phyloP scores from a whole-genome alignment of 2,888 invertebrate species.

The Hipparchia semele region DNA sequence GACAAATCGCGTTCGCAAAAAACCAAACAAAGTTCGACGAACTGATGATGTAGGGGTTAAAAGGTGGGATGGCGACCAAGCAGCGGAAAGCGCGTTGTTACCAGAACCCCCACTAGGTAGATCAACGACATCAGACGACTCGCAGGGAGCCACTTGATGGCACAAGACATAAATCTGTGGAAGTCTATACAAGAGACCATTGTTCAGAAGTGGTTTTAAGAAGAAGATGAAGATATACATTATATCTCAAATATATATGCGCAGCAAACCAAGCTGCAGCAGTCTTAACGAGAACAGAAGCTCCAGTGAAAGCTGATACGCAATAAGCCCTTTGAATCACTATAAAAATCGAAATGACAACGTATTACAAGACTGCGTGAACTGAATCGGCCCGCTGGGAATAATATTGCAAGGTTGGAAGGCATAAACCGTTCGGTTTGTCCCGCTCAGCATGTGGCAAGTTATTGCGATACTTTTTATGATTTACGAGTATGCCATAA shows the following conservation, averaged over 20 bases:
- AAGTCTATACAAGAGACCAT: too few relatives aligned
- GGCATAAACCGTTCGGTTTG: conserved; percentile 40
- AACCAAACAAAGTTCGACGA: too few relatives aligned
- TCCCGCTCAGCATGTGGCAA: conserved; percentile 40
- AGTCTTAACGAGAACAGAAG: not conserved
- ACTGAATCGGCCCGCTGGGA: conserved; percentile 37
- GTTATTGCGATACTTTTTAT: conserved; percentile 43
- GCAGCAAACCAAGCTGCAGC: not conserved
- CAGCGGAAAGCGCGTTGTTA: too few relatives aligned
- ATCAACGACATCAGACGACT: too few relatives aligned
- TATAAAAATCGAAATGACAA: conserved; percentile 38
- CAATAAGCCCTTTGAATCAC: conserved; percentile 30
- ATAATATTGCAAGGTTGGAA: conserved; percentile 38
- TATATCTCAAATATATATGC: not conserved
- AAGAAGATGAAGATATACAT: too few relatives aligned
- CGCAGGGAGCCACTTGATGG: too few relatives aligned
- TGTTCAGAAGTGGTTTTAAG: too few relatives aligned
- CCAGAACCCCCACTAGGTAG: too few relatives aligned
- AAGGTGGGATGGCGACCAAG: too few relatives aligned
- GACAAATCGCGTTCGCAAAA: too few relatives aligned
- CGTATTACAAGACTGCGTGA: conserved; percentile 34
- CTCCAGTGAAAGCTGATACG: conserved; percentile 14
- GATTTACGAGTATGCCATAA: conserved; percentile 32
- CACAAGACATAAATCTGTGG: too few relatives aligned
- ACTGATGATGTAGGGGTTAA: too few relatives aligned